Evolutionary conservation across 2,113 vertebrate species (phyloP).

Genomic region (Spermophilus dauricus): DNA sequence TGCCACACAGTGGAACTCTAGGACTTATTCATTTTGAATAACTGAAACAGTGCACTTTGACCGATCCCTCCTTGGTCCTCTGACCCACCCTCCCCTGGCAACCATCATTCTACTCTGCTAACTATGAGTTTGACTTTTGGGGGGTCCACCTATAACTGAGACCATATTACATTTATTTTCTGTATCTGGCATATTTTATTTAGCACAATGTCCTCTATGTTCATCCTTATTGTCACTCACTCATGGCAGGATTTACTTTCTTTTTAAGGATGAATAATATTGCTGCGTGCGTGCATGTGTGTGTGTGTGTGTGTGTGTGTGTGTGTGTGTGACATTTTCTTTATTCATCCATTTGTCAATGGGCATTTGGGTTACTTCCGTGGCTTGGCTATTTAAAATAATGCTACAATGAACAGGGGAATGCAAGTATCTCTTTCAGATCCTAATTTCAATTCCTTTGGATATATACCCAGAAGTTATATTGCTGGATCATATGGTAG

Average conservation of each 20-base stretch:
- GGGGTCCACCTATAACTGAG: background rate
- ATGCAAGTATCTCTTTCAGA: background rate
- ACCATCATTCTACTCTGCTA: background rate
- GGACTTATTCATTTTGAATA: background rate
- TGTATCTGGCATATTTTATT: background rate
- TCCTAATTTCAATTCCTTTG: background rate
- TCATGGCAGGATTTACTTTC: background rate
- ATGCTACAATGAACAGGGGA: background rate
- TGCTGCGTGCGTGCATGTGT: too few relatives aligned
- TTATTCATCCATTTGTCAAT: background rate
- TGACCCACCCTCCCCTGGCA: too few relatives aligned
- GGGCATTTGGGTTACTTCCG: background rate
- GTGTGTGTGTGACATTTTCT: background rate
- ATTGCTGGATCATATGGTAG: background rate
- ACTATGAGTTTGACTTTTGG: background rate
- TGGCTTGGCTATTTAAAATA: background rate
- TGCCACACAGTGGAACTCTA: background rate
- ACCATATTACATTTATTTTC: background rate
- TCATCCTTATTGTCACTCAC: background rate
- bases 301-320: background rate
- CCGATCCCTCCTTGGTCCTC: background rate
- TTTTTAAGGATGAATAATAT: background rate
- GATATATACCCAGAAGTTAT: too few relatives aligned
- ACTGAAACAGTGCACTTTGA: background rate
- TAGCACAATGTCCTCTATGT: background rate